Base-by-base conservation (phyloP, 2,888 invertebrate genomes). In the Parascotia fuliginaria region DNA sequence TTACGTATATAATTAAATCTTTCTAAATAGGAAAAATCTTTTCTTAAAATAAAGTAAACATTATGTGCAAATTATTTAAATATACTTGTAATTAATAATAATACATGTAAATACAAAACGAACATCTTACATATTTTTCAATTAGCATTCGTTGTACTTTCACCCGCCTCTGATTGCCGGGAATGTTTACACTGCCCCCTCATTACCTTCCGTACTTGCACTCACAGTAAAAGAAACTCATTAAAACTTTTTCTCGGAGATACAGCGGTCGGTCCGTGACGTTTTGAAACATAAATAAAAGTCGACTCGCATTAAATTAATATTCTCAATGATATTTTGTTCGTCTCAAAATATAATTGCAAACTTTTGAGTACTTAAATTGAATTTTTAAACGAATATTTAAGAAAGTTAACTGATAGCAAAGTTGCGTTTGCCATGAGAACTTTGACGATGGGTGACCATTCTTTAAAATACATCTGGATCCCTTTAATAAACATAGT, bases 231-330 rank as follows among this genome's bases (percentile, higher is more conserved):
- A 77, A 74, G 69, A 76, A 81, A 79, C 78, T 81, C 79, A 76
- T 82, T 77, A 77, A 75, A 82, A 81, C 67, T 82, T 81, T 73
- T 67, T 66, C 53, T 37, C 39, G 16, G 55, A 56, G 57, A 62
- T 65, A 68, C 66, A 65, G 65, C 58, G 48, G 60, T 60, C 43
- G 47, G 36, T 41, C 55, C 60, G 62, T 67, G 69, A 65, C 66
- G 68, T 62, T 66, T 67, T 69, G 59, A 65, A 72, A 68, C 64
- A 53, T 76, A 77, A 77, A 77, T 75, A 80, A 74, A 80, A 75
- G 72, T 79, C 70, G 63, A 62, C 65, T 67, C 64, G 68, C 67
- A 65, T 53, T 55, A 60, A 73, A 75, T 70, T 67, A 68, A 54
- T 65, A 69, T 69, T 70, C 12, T 12, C n/a, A 27, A 9, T 22